Conservation (phyloP, 2,797 vertebrate genomes). For the Potorous gilbertii region DNA sequence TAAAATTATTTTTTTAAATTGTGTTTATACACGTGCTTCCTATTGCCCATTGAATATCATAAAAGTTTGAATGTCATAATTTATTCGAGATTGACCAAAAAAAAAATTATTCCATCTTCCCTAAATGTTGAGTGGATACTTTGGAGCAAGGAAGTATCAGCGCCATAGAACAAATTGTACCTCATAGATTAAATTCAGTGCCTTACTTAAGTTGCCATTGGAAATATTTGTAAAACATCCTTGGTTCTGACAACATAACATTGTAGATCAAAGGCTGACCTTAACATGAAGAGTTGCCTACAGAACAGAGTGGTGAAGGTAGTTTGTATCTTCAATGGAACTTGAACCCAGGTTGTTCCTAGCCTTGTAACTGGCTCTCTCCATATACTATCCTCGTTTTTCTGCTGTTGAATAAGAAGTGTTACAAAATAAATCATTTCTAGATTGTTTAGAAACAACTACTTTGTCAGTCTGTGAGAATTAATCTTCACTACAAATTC, state of each 20-base stretch:
- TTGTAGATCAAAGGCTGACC: background rate
- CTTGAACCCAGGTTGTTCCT: background rate
- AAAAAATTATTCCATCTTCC: background rate
- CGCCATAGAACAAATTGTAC: background rate
- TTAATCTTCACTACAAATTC: background rate
- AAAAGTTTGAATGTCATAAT: background rate
- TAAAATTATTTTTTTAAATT: background rate
- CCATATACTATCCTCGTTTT: background rate
- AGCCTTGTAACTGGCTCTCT: background rate
- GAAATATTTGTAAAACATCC: background rate
- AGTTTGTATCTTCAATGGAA: background rate
- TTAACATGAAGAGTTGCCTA: background rate
- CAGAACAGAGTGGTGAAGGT: background rate
- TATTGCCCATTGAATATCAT: background rate
- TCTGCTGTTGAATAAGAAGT: background rate
- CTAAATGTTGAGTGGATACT: background rate
- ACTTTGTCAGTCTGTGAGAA: background rate
- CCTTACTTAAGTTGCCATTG: background rate
- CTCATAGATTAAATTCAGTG: background rate
- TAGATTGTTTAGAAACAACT: background rate
- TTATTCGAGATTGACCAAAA: background rate
- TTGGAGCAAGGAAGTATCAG: background rate
- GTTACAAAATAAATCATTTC: background rate
- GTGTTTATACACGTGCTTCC: background rate
- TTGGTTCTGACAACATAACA: background rate